phyloP scores from a whole-genome alignment of 2,888 invertebrate species.

The Leuctra nigra region DNA sequence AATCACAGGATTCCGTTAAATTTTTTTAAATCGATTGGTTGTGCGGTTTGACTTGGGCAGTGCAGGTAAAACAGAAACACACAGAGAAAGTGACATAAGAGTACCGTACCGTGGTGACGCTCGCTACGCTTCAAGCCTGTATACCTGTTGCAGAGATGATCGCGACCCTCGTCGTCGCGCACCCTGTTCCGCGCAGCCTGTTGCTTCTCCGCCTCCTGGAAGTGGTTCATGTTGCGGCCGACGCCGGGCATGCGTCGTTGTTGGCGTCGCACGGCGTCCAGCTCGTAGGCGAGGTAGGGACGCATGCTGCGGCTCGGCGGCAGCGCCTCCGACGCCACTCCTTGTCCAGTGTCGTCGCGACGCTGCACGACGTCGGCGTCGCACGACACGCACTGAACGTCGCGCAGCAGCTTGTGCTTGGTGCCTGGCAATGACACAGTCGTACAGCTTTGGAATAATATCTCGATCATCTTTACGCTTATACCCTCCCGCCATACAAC shows the following conservation, averaged over 20 bases:
- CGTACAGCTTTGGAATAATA: no score
- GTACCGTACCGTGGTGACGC: no score
- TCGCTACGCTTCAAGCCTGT: no score
- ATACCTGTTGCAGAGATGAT: conserved; percentile 52
- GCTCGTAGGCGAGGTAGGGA: conserved; percentile 65
- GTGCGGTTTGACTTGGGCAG: no score
- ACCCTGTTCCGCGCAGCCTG: conserved; percentile 29
- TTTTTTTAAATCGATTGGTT: no score
- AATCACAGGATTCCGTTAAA: no score
- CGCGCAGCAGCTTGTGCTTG: conserved; percentile 56
- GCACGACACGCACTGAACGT: conserved; percentile 70
- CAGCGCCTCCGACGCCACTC: conserved; percentile 43
- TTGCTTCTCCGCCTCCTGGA: conserved; percentile 11
- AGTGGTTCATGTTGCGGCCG: conserved; percentile 16
- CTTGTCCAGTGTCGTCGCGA: conserved; percentile 45
- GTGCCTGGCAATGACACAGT: no score
- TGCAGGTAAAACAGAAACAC: no score
- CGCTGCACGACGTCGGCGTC: conserved; percentile 57
- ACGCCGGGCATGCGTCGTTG: conserved; percentile 34
- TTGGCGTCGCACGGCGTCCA: conserved; percentile 49
- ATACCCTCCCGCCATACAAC: no score
- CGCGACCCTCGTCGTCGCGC: no score
- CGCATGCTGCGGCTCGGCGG: conserved; percentile 55
- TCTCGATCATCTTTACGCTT: no score
- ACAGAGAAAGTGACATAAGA: no score